phyloP scores from a whole-genome alignment of 1,140 invertebrate genomes.

The Formica exsecta region DNA sequence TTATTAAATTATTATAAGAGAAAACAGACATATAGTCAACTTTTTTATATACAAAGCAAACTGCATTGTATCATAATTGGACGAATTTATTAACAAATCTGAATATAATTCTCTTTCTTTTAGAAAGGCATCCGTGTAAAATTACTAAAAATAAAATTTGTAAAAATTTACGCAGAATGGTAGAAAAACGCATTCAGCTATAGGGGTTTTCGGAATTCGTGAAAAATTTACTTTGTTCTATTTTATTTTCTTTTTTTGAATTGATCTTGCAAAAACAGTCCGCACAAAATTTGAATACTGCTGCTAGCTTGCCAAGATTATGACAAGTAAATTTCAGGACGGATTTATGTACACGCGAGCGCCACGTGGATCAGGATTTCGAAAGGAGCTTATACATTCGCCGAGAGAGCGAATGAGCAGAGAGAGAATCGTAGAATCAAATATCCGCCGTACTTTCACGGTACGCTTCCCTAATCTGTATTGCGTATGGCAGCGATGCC shows the following conservation, averaged over 20 bases:
- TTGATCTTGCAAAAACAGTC: not conserved
- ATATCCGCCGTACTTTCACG: slow-evolving; percentile 76
- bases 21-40: not conserved
- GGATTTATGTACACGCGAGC: not conserved
- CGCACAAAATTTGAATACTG: not conserved
- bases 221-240: not conserved
- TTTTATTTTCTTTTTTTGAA: not conserved
- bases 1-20: not conserved
- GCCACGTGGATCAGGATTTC: slow-evolving; percentile 34
- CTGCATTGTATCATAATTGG: not conserved
- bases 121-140: not conserved
- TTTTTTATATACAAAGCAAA: not conserved
- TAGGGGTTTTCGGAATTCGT: not conserved
- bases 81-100: not conserved
- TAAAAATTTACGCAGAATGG: not conserved
- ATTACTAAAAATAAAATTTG: slow-evolving; percentile 10
- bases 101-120: not conserved
- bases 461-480: slow-evolving; percentile 84
- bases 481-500: slow-evolving; percentile 81
- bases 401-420: not conserved
- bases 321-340: slow-evolving; percentile 37
- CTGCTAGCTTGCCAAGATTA: slow-evolving; percentile 10
- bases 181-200: not conserved
- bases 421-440: slow-evolving; percentile 76
- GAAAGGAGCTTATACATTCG: slow-evolving; percentile 3